Evolutionary conservation across 1,140 invertebrate species (phyloP), one percentile per base, ranked within the genome.

Genomic region (Drosophila subobscura): DNA sequence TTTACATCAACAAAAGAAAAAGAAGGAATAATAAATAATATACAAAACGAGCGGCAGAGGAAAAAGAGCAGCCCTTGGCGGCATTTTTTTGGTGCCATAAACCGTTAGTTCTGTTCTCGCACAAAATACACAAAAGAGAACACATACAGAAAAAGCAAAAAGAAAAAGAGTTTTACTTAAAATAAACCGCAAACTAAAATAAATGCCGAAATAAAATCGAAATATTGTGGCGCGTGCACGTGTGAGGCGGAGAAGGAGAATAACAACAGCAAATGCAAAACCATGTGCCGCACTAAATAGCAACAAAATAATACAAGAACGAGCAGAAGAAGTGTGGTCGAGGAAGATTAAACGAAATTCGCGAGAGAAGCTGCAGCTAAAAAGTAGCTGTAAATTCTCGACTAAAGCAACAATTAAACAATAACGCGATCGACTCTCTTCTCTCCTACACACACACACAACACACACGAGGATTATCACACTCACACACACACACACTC

Each of bases 401-500:
- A 63, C 65, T 50, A 79, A 71, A 67, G 52, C 50, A 77, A 84
- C 33, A 37, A 37, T 37, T 60, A 75, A 72, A 84, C 72, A 68
- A 73, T 81, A 68, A n/a, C 20, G 41, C 25, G 42, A 10, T 20
- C 41, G 3, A 14, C 41, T 55, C 23, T 55, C 41, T 27, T 42
- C 23, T 53, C 40, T 23, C 40, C 41, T 33, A 29, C 72, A 37
- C 33, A 37, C 33, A 37, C 25, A 33, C 33, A 37, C 5, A 25
- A 10, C 25, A 25, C 5, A 29, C 60, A 65, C 73, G 72, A 77
- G 81, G 81, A 86, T 88, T 86, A 86, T 88, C 81, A 86, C 81
- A 85, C 81, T 77, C 49, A 33, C 66, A 74, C 73, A 52, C 65
- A 70, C 75, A 78, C 71, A 78, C 73, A 70, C 55, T 52, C 52